Evolutionary conservation across 1,140 invertebrate genomes (phyloP), one percentile per base, ranked within the genome.

Genomic region (Cydia fagiglandana): DNA sequence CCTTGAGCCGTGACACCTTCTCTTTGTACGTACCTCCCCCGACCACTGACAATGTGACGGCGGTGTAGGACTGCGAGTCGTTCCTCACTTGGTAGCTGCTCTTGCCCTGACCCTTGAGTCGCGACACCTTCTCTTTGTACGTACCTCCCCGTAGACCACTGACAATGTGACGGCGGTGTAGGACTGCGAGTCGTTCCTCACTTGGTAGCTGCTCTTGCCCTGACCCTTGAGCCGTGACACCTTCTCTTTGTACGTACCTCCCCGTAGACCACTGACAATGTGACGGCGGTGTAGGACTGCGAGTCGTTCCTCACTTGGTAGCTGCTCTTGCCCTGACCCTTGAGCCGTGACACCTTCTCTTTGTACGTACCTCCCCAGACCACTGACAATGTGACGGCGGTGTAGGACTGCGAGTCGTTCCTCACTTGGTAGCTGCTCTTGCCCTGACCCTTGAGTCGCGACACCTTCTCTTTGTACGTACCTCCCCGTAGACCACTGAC

Each of bases 341-440:
- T 91, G 78, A 94, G 80, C 10, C 79, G 83, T n/a, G 87, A 88
- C 64, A 95, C 94, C 84, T 95, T 95, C 53, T 94, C 93, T 24
- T 1, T 24, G 24, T 24, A 24, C 24, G 24, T 24, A 24, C 24
- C 24, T 24, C 24, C 24, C 24, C 24, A 97, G 45, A 95, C 95
- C 64, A 96, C 87, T 1, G 96, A 95, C 3, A 97, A 87, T 70
- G 94, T 94, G 47, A 95, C 93, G 4, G 96, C 96, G 77, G 94
- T 94, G 86, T 96, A 97, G 0, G 96, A 95, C 93, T 97, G 97
- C 45, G 95, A 95, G 76, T 96, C 95, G 89, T 96, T 96, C 79
- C 95, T 94, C 0, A 96, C 96, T 28, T 94, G 93, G 83, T 97
- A 96, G 24, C 93, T 87, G 88, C 95, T 94, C 68, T 94, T 93